Conservation (phyloP, 2,113 vertebrate species). For the Mastomys coucha region DNA sequence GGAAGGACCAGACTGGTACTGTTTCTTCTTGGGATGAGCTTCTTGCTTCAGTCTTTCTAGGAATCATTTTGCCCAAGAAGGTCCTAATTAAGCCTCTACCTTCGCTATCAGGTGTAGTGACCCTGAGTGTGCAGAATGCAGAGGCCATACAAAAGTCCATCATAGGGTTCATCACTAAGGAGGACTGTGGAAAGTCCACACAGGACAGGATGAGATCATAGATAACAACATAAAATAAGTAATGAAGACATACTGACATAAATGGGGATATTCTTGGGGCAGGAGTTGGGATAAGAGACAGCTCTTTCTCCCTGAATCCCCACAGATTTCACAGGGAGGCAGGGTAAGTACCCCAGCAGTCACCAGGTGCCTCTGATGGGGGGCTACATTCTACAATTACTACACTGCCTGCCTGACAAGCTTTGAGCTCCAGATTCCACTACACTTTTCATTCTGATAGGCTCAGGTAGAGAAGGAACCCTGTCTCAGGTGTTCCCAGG, state of each 20-base stretch:
- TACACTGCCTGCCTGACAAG: background rate
- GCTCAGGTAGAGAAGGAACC: background rate
- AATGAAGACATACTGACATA: background rate
- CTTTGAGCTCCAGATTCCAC: background rate
- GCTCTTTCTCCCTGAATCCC: background rate
- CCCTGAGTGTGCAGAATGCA: background rate
- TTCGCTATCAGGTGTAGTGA: background rate
- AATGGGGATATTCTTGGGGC: background rate
- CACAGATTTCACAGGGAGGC: too few relatives aligned
- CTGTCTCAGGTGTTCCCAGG: background rate
- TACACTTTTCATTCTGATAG: background rate
- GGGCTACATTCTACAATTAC: background rate
- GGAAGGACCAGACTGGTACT: too few relatives aligned
- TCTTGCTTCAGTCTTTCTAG: background rate
- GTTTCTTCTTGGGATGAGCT: background rate
- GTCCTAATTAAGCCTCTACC: background rate
- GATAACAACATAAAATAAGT: background rate
- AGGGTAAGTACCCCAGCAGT: fast-evolving
- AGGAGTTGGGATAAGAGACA: too few relatives aligned
- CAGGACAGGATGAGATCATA: background rate
- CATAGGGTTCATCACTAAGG: background rate
- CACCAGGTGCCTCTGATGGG: background rate
- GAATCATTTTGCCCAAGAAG: background rate
- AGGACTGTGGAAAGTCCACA: background rate
- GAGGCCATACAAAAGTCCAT: too few relatives aligned